Evolutionary conservation across 2,113 vertebrate genomes (phyloP), one percentile per base, ranked within the genome.

Genomic region (Sula dactylatra): DNA sequence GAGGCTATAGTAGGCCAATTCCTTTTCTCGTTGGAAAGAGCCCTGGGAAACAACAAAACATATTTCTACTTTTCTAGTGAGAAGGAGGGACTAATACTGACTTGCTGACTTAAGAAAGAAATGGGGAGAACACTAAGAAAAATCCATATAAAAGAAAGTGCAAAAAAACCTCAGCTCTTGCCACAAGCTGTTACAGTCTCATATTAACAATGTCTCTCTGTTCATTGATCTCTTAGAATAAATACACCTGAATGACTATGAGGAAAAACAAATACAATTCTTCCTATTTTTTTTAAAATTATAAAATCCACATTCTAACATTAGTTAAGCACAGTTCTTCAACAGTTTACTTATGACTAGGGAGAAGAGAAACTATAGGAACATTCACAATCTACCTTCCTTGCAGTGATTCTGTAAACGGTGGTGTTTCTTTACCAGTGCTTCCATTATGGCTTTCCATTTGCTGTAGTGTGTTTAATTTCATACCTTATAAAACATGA

Each of bases 401-500:
- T 92, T 73, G 49, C 65, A 83, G 40, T 84, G 80, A 88, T 93
- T 91, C 89, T 94, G 40, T 71, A 94, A 93, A 71, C 78, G 58
- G 45, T 93, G 74, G 47, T 86, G 82, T 95, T 97, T 95, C 94
- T 95, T 95, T 94, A 67, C 72, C 74, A 66, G 34, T 85, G 86
- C 94, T 87, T 95, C 91, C 59, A 82, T 95, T 93, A 95, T 86
- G 95, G 72, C 74, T 97, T 97, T 95, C 71, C 67, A 92, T 97
- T 97, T 96, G 82, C 95, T 91, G 77, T 47, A 67, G 77, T 93
- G 91, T 94, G 90, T 97, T 97, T 98, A 97, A 97, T 98, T 98
- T 97, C 97, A 97, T 97, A 97, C 96, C 96, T 98, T 97, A 98
- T 98, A 97, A 97, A 97, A 96, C 96, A 96, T 97, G 96, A 97